Percentiles rank a stretch among this genome's conserved stretches.
Conservation (phyloP, 1,140 invertebrate genomes). For the Aphidius gifuensis region DNA sequence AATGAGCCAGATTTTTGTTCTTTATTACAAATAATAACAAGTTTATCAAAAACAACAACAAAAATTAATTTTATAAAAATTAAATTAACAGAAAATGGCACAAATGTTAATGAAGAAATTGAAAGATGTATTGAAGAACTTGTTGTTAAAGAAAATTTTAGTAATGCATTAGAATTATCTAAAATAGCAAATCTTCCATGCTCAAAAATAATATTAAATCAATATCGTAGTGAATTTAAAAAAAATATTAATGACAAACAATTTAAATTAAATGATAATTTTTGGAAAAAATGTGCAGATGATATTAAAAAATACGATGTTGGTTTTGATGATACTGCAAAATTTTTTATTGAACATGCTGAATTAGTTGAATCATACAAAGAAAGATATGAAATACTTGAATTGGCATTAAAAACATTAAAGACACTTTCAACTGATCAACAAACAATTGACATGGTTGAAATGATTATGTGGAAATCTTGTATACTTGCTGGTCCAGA, state of each 20-base stretch:
- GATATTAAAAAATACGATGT: conserved; percentile 59
- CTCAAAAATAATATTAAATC: conserved; percentile 41
- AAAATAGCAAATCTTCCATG: conserved; percentile 49
- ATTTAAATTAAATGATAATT: conserved; percentile 49
- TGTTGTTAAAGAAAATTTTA: conserved; percentile 53
- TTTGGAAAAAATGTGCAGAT: conserved; percentile 59
- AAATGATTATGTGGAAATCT: conserved; percentile 51
- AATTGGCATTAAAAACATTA: conserved; percentile 41
- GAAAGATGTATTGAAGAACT: conserved; percentile 57
- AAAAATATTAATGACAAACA: conserved; percentile 33
- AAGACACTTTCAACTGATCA: conserved; percentile 38
- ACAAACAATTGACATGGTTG: conserved; percentile 39
- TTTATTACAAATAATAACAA: conserved; percentile 56
- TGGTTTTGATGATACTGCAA: conserved; percentile 52
- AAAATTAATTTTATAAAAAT: conserved; percentile 43
- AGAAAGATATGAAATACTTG: conserved; percentile 47
- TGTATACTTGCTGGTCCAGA: conserved; percentile 45
- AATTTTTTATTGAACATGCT: conserved; percentile 58
- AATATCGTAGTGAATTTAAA: conserved; percentile 42
- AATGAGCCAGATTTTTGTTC: conserved; percentile 55
- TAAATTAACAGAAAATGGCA: conserved; percentile 36
- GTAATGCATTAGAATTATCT: conserved; percentile 59
- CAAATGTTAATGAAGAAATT: conserved; percentile 41
- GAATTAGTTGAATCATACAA: conserved; percentile 49
- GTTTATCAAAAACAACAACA: conserved; percentile 43